These are phyloP conservation scores for Sitta carolinensis DNA, from an alignment of 2,797 vertebrate species.

Conservation along the genomic window DNA sequence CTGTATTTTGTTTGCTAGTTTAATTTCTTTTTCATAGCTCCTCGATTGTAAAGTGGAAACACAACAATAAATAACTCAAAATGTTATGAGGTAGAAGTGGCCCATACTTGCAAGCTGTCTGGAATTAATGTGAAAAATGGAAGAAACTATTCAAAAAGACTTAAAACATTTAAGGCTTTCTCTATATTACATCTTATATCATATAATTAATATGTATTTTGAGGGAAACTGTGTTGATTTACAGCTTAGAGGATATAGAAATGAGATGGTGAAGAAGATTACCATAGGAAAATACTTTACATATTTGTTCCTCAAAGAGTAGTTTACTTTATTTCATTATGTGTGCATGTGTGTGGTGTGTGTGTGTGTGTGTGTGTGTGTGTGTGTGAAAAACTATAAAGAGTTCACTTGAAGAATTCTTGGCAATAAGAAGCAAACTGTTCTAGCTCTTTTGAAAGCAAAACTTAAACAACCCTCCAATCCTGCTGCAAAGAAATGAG, in stretches of 20 bases:
- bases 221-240: constrained; percentile 30
- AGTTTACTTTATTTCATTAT: not conserved
- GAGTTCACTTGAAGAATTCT: constrained; percentile 22
- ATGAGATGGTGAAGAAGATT: constrained; percentile 45
- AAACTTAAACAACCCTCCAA: not conserved
- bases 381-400: not conserved
- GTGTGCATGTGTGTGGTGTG: not conserved
- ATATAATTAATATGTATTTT: constrained; percentile 45
- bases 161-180: constrained; percentile 46
- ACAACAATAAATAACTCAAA: constrained; percentile 52
- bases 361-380: not conserved
- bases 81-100: constrained; percentile 33
- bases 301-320: constrained; percentile 35
- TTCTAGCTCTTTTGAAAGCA: constrained; percentile 28
- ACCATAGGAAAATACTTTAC: constrained; percentile 43
- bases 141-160: constrained; percentile 49
- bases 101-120: not conserved
- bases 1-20: not conserved
- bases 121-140: constrained; percentile 45
- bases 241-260: constrained; percentile 34
- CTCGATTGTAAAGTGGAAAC: not conserved
- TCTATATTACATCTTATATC: constrained; percentile 37
- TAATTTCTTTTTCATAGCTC: constrained; percentile 27
- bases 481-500: not conserved
- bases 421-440: not conserved